Conservation (phyloP, 1,140 invertebrate species). For the Ganaspis sp. region DNA sequence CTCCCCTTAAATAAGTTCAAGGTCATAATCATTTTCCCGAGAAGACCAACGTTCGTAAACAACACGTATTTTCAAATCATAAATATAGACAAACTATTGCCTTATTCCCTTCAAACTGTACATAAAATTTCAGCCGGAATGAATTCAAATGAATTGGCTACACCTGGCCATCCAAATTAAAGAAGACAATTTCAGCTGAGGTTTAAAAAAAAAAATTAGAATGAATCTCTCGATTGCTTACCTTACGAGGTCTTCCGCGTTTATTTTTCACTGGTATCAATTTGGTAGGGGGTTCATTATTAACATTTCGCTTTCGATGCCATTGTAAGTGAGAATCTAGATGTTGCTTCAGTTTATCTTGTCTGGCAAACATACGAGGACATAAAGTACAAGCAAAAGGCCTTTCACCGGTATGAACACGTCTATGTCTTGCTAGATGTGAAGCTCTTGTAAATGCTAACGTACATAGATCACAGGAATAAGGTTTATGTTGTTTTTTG, state of each 20-base stretch:
- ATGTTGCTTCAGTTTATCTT: slow-evolving; percentile 79
- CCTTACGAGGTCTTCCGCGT: slow-evolving; percentile 70
- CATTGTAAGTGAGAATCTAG: slow-evolving; percentile 73
- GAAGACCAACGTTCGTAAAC: too few relatives aligned
- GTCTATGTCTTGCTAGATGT: slow-evolving; percentile 85
- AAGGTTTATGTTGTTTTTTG: slow-evolving; percentile 71
- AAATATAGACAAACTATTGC: too few relatives aligned
- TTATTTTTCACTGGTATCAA: slow-evolving; percentile 58
- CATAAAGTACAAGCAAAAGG: slow-evolving; percentile 79
- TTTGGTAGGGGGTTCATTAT: slow-evolving; percentile 33
- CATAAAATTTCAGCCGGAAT: too few relatives aligned
- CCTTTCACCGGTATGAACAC: slow-evolving; percentile 80
- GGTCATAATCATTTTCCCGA: too few relatives aligned
- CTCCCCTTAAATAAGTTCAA: too few relatives aligned
- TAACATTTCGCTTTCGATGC: slow-evolving; percentile 61
- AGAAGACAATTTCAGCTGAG: too few relatives aligned
- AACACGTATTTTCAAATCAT: too few relatives aligned
- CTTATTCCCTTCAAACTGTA: too few relatives aligned
- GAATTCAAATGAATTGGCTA: too few relatives aligned
- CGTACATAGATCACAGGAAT: slow-evolving; percentile 75
- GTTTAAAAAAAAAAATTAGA: not conserved
- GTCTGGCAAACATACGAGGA: slow-evolving; percentile 81
- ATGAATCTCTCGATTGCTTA: too few relatives aligned
- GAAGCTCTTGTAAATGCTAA: slow-evolving; percentile 80
- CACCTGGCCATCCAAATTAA: too few relatives aligned